Percentiles rank a stretch among this genome's conserved stretches.
These are phyloP conservation scores for Cliona cf. orientalis DNA, from an alignment of 37 sponge, comb jelly and placozoan species.

Conservation along the genomic window DNA sequence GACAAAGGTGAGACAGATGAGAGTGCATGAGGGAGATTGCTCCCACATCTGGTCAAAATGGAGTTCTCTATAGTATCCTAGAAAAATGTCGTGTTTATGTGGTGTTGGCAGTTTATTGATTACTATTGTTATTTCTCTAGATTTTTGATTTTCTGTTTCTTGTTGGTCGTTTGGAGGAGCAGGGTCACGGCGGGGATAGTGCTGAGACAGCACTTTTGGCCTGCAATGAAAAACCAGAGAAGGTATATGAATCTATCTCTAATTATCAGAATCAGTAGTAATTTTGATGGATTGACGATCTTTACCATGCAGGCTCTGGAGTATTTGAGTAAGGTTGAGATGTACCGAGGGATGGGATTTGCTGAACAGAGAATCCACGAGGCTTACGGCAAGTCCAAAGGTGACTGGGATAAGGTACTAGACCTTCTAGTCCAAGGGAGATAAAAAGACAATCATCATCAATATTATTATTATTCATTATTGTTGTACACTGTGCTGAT, in stretches of 20 bases:
- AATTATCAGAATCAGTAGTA: too few relatives aligned
- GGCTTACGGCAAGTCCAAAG: constrained; percentile 54
- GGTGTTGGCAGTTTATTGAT: constrained; percentile 1
- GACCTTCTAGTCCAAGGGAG: constrained; percentile 54
- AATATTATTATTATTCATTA: background rate
- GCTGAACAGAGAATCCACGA: constrained; percentile 63
- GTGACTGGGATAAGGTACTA: constrained; percentile 71
- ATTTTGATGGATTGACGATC: too few relatives aligned
- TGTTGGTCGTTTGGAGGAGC: constrained; percentile 64
- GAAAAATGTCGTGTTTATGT: background rate
- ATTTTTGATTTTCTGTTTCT: constrained; percentile 67
- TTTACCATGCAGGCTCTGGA: constrained; percentile 44
- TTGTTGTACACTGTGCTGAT: background rate
- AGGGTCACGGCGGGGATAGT: constrained; percentile 54
- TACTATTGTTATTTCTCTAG: background rate
- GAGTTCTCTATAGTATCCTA: background rate
- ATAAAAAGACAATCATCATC: constrained; percentile 4
- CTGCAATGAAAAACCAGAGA: constrained; percentile 32
- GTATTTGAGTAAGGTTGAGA: constrained; percentile 54
- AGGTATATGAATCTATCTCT: constrained; percentile 41
- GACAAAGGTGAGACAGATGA: constrained; percentile 33
- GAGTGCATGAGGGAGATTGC: background rate
- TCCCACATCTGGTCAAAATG: background rate
- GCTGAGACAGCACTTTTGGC: constrained; percentile 72
- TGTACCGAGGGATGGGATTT: constrained; percentile 68